Percentiles rank a stretch among this genome's conserved stretches.
phyloP scores from a whole-genome alignment of 1,140 invertebrate species.

The Neodiprion pinetum region DNA sequence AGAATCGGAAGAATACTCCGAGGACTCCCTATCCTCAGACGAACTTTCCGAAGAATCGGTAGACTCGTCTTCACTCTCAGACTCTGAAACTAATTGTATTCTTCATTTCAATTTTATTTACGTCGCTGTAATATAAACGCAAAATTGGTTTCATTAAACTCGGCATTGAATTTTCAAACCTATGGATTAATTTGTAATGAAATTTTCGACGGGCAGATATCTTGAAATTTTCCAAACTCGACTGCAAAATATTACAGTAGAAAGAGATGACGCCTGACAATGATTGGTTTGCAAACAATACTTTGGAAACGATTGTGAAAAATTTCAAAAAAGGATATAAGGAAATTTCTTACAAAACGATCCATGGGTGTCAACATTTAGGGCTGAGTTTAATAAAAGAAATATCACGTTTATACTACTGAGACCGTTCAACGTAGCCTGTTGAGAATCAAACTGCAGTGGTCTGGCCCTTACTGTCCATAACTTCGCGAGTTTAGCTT shows the following conservation, averaged over 20 bases:
- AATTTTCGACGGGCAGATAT: not conserved
- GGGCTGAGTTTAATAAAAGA: too few relatives aligned
- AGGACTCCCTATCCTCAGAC: constrained; percentile 49
- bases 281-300: too few relatives aligned
- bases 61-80: constrained; percentile 45
- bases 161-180: constrained; percentile 15
- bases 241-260: not conserved
- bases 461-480: not conserved
- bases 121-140: not conserved
- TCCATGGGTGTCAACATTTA: too few relatives aligned
- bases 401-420: too few relatives aligned
- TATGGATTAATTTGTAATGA: constrained; percentile 6
- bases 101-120: constrained; percentile 7
- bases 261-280: too few relatives aligned
- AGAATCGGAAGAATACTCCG: constrained; percentile 46
- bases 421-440: too few relatives aligned
- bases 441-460: not conserved
- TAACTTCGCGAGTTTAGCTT: too few relatives aligned
- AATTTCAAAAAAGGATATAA: too few relatives aligned
- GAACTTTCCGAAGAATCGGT: constrained; percentile 39
- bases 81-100: constrained; percentile 40
- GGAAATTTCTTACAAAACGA: too few relatives aligned
- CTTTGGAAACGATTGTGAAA: too few relatives aligned
- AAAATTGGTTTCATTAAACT: not conserved
- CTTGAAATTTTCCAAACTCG: too few relatives aligned